Percentiles rank a stretch among this genome's conserved stretches.
Conservation (phyloP, 2,113 vertebrate genomes). For the Panthera uncia region DNA sequence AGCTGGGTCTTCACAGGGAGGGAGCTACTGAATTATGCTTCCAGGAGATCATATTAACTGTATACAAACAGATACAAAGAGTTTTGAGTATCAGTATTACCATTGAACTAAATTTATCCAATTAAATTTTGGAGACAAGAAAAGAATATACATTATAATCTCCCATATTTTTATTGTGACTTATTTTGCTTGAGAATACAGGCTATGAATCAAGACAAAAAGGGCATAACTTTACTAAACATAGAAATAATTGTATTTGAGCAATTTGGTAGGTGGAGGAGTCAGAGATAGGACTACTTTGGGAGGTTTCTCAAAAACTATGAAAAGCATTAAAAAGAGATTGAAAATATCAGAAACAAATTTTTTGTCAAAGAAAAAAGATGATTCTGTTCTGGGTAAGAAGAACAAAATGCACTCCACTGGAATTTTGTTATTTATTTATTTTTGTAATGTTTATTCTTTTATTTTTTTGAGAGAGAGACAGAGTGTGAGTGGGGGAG, state of each 20-base stretch:
- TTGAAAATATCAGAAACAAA: neutral
- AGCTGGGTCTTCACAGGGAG: neutral
- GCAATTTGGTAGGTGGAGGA: neutral
- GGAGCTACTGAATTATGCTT: neutral
- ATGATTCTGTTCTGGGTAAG: neutral
- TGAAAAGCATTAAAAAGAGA: neutral
- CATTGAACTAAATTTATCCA: neutral
- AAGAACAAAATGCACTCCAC: neutral
- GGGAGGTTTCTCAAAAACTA: neutral
- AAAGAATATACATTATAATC: neutral
- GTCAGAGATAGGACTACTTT: neutral
- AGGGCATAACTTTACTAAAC: neutral
- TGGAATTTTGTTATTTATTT: neutral
- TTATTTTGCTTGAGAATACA: neutral
- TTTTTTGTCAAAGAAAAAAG: slow-evolving; percentile 34
- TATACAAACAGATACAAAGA: neutral
- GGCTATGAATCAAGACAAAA: neutral
- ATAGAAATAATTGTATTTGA: neutral
- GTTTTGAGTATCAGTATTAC: neutral
- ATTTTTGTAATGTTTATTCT: too few species aligned
- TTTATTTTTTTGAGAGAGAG: too few species aligned
- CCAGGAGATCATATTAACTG: neutral
- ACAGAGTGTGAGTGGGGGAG: too few species aligned
- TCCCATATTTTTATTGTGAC: neutral
- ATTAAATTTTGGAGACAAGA: neutral